Base-by-base conservation (phyloP, 2,113 vertebrate species). In the Felis chaus region DNA sequence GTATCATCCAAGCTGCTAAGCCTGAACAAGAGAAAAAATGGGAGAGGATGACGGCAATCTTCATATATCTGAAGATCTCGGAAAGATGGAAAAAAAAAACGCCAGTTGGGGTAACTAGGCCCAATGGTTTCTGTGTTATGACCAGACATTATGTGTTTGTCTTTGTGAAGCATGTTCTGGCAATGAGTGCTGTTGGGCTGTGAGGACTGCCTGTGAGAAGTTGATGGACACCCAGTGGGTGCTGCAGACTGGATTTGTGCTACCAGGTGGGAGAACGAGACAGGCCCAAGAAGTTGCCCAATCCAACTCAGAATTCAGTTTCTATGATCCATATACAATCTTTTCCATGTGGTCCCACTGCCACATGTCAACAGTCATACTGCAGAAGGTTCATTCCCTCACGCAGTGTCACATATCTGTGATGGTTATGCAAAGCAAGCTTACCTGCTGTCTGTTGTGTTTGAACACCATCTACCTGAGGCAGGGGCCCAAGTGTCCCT, bases 361-460 rank as follows among this genome's bases (percentile, higher is more conserved):
- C 57, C 57, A 61, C 21, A 61, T 23, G 57, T 57, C 55, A 15
- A 15, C 7, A 36, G 78, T 91, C 23, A 81, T 4, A 79, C 7
- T 57, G 33, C 48, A 82, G 41, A 91, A n/a, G 53, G 23, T 15
- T 25, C 41, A 23, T 65, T 31, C 21, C 55, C 45, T 95, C 68
- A 14, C 11, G 2, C 23, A 21, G 25, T 8, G 19, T 41, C 39
- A 18, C 33, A 7, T 7, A 23, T 31, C 80, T 86, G 71, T 71
- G 81, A 82, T 2, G 5, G 50, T 63, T 16, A 78, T 61, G 4
- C 1, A 71, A 50, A 76, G 82, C 33, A 94, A 93, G 98, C 97
- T 98, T 98, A 99, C 99, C 99, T 99, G 99, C 98, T 96, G 98
- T 99, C 98, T 99, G 99, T 87, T 99, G 99, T 91, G 99, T 98